Base-by-base conservation (phyloP, 2,113 vertebrate genomes). In the Neodontobutis hainanensis region DNA sequence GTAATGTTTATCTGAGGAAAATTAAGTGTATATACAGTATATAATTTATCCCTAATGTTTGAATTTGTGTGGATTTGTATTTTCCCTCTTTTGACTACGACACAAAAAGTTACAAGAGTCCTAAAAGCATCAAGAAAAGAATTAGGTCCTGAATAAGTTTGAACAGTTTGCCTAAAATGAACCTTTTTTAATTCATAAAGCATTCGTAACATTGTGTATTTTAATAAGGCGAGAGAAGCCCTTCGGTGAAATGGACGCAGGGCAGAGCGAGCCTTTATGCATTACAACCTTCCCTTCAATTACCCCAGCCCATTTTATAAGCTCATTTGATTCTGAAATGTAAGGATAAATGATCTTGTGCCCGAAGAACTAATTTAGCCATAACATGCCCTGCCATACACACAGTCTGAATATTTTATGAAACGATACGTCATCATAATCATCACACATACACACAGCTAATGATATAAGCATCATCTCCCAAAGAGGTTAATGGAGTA, bases 401-500 rank as follows among this genome's bases (percentile, higher is more conserved):
- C 73, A 76, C 51, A 61, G 16, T 16, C 36, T 76, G 63, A 73
- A 65, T 66, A 68, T 76, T 78, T 64, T 52, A 81, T 81, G 55
- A 77, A 83, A 60, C 71, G 65, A 77, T 60, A 77, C 70, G 77
- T 77, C 59, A 61, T 70, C 46, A 65, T 70, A 49, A 73, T 68
- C 62, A 66, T n/a, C 47, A 32, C 49, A 67, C 63, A 75, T 14
- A 65, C 70, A 68, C 47, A 82, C 61, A 69, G 53, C 70, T 77
- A 80, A 84, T 82, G 77, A 82, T 70, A 83, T 71, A 70, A 78
- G 76, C 63, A 80, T 77, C 77, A 76, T 78, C 61, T 77, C 51
- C 52, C 62, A 70, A 52, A 46, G 64, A 86, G 68, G 80, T 83
- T 86, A 83, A 88, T 86, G 68, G 65, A 70, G 34, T 85, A 86